Base-by-base conservation (phyloP, 2,888 invertebrate genomes). In the Physocephala rufipes region DNA sequence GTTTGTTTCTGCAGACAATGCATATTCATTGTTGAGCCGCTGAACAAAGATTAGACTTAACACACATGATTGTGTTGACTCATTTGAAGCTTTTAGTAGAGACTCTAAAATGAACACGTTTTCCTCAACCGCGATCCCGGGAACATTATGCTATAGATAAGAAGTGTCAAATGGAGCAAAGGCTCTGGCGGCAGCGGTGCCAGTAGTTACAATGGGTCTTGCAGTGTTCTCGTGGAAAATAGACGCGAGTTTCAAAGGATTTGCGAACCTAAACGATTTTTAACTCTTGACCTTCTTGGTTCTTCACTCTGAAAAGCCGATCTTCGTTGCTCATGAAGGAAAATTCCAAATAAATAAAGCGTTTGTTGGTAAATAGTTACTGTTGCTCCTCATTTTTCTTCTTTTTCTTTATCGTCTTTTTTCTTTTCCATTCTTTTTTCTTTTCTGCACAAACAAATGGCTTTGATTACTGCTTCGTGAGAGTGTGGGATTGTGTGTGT, bases 101-200 rank as follows among this genome's bases (percentile, higher is more conserved):
- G n/a, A n/a, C n/a, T n/a, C n/a, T n/a, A n/a, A n/a, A n/a, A n/a
- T n/a, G n/a, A n/a, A n/a, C n/a, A n/a, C n/a, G n/a, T n/a, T n/a
- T n/a, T n/a, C n/a, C n/a, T n/a, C n/a, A n/a, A n/a, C n/a, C n/a
- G n/a, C n/a, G n/a, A n/a, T n/a, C 71, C 68, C 67, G 16, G 24
- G 63, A 71, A 70, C 64, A 71, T 71, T 74, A 75, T 7, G 64
- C 71, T 70, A 69, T 68, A 69, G 71, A 64, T 70, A 71, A 66
- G 71, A 71, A 66, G 71, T 66, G 61, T 55, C 68, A 26, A 45
- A 19, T 55, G 51, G 67, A 67, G 67, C 67, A 61, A 30, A 21
- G 43, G n/a, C n/a, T 30, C 12, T 43, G 30, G 65, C 24, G 12
- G 51, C n/a, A 21, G 45, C 55, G 21, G 71, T 24, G 15, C 24